Evolutionary conservation across 1,140 invertebrate species (phyloP).

Genomic region (Aleiodes sp.): DNA sequence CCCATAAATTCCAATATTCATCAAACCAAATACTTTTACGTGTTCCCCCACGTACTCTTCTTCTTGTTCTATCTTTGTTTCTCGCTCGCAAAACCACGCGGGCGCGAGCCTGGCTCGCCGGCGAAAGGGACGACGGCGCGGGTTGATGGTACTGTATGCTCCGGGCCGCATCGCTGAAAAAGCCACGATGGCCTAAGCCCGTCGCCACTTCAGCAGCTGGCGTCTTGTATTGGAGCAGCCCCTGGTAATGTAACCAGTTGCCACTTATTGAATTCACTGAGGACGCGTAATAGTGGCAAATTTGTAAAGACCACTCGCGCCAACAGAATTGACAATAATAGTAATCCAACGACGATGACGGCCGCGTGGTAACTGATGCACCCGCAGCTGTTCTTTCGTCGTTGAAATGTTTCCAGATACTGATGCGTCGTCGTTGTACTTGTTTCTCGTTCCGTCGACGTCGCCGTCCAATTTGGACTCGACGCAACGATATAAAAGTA

Average conservation of each 20-base stretch:
- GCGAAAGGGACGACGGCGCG: constrained; percentile 38
- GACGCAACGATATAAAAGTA: background rate
- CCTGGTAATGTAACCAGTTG: constrained; percentile 26
- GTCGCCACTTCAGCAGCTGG: constrained; percentile 20
- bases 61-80: background rate
- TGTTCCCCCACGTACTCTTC: background rate
- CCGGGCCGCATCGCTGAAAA: constrained; percentile 56
- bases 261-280: background rate
- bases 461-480: background rate
- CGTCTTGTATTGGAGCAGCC: constrained; percentile 20
- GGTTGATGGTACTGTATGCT: constrained; percentile 45
- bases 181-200: constrained; percentile 50
- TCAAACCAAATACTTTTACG: background rate
- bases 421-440: background rate
- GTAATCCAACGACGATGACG: background rate
- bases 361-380: background rate
- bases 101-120: constrained; percentile 34
- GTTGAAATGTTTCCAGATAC: background rate
- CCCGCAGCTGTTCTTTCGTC: background rate
- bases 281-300: background rate
- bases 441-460: background rate
- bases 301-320: background rate
- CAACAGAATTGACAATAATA: background rate
- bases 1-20: background rate
- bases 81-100: constrained; percentile 11